Evolutionary conservation across 2,113 vertebrate species (phyloP), one percentile per base, ranked within the genome.

Genomic region (Holacanthus passer): DNA sequence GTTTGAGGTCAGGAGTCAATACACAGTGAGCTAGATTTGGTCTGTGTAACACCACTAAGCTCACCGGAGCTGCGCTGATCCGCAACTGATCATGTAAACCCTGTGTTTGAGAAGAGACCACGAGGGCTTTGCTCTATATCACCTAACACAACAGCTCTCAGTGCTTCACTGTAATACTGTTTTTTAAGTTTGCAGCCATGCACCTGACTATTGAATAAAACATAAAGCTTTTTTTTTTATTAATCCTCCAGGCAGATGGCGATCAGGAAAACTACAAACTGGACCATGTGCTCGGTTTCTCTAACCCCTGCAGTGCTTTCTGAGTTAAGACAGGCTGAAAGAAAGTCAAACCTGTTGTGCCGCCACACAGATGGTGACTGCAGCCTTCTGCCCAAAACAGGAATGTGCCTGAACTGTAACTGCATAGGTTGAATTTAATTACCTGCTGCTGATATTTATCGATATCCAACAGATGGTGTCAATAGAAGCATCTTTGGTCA

Each of bases 341-440:
- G 43, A 64, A 73, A 82, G 85, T 72, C 48, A 73, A 68, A 77
- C 75, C 85, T 72, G 78, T 80, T 48, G 66, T 63, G 76, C 52
- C 13, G 45, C 45, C 37, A 59, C 50, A 77, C 70, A 70, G 50
- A 60, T 56, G 75, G 53, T 24, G 55, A 63, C 53, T 71, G 63
- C 59, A 66, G 66, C 65, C 16, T 8, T 37, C 37, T 83, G 76
- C 79, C 62, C 50, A 24, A 1, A 67, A 52, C 63, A 80, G 59
- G 65, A 81, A 77, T 82, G 76, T 50, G 52, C 39, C 62, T 67
- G 48, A 64, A 59, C 14, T 60, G 47, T 62, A 48, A 0, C 71
- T 63, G 24, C 64, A 32, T 52, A 71, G 14, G 64, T 80, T 11
- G 8, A 52, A 70, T 20, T 69, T 50, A 79, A 75, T 35, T 27